These are phyloP conservation scores for Lichenostomus cassidix DNA, from an alignment of 2,113 vertebrate genomes.

Conservation along the genomic window DNA sequence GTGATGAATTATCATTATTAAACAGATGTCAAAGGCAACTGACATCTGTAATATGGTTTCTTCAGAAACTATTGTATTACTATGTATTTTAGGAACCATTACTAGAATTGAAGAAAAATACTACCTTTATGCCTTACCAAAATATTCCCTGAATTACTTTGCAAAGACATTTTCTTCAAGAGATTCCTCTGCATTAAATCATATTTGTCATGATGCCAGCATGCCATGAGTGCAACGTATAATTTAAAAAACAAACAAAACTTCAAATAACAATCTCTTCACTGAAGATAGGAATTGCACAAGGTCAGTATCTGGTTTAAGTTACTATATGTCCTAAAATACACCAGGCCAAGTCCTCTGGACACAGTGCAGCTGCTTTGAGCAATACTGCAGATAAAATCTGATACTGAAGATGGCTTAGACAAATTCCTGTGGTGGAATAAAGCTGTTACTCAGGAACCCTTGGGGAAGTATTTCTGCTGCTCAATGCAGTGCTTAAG, in stretches of 20 bases:
- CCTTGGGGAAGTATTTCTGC: slow-evolving; percentile 13
- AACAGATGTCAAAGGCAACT: not conserved
- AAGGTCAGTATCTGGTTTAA: slow-evolving; percentile 49
- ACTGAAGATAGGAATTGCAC: slow-evolving; percentile 26
- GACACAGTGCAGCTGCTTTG: slow-evolving; percentile 40
- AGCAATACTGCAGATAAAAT: slow-evolving; percentile 38
- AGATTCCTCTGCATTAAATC: slow-evolving; percentile 9
- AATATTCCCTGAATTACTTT: not conserved
- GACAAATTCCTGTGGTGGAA: slow-evolving; percentile 31
- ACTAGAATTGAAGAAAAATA: not conserved
- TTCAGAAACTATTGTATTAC: not conserved
- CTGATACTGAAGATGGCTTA: slow-evolving; percentile 50
- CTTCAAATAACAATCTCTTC: not conserved
- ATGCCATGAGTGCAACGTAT: not conserved
- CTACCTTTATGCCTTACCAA: not conserved
- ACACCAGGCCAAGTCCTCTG: slow-evolving; percentile 16
- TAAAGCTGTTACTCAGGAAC: slow-evolving; percentile 4
- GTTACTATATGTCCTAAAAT: slow-evolving; percentile 46
- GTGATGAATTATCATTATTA: not conserved
- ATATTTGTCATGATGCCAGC: not conserved
- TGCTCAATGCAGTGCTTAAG: not conserved
- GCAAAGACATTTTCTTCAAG: not conserved
- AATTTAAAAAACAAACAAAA: slow-evolving; percentile 55
- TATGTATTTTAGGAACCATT: not conserved
- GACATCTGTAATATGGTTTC: not conserved